These are phyloP conservation scores for Echinops telfairi DNA, from an alignment of 2,113 vertebrate species.

Conservation along the genomic window DNA sequence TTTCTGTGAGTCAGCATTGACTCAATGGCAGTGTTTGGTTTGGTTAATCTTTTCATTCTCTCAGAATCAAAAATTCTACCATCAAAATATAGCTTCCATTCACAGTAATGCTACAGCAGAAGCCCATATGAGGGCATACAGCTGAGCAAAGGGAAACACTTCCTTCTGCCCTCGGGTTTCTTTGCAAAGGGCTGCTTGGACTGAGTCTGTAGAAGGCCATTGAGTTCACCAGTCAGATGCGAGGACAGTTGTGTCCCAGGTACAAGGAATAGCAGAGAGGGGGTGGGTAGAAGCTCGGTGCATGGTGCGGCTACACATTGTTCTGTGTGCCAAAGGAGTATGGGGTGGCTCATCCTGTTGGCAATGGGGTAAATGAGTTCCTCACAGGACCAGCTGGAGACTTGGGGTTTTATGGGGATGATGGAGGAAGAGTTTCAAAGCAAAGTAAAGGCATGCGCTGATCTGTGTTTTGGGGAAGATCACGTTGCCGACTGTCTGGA, in stretches of 20 bases:
- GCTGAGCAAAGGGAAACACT: not conserved
- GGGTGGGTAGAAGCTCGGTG: not conserved
- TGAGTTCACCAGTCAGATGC: not conserved
- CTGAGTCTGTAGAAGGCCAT: not conserved
- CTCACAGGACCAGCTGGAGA: not conserved
- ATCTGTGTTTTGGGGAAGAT: not conserved
- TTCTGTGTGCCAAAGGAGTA: not conserved
- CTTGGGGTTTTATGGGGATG: not conserved
- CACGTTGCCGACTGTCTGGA: not conserved
- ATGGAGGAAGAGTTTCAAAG: slow-evolving; percentile 28
- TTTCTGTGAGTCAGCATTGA: no score
- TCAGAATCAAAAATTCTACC: not conserved
- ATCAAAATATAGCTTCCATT: not conserved
- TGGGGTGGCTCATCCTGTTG: not conserved
- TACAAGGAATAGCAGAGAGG: not conserved
- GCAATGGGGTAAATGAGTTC: not conserved
- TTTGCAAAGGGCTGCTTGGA: not conserved
- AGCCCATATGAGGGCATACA: not conserved
- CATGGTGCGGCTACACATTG: not conserved
- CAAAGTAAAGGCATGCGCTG: not conserved
- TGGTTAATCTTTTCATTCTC: not conserved
- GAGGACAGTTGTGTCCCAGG: not conserved
- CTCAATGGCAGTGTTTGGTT: no score
- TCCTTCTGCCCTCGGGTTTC: not conserved
- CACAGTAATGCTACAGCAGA: not conserved